Percentiles rank a stretch among this genome's conserved stretches.
Conservation (phyloP, 2,113 vertebrate genomes). For the Ameiurus melas region DNA sequence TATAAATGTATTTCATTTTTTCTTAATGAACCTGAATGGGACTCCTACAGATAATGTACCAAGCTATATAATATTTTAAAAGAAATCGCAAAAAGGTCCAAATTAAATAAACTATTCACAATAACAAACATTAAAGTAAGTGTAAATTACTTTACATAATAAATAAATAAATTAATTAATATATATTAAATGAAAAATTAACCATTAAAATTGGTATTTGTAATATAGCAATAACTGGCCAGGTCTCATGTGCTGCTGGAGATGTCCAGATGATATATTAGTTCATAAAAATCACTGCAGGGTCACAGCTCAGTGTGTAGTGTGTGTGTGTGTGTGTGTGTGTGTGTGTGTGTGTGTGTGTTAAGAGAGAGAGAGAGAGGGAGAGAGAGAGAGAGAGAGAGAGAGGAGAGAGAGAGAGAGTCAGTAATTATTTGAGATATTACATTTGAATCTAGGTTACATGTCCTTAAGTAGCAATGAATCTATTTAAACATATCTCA, state of each 20-base stretch:
- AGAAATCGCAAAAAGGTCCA: neutral
- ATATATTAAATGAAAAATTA: neutral
- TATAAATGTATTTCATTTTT: neutral
- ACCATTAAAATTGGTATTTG: neutral
- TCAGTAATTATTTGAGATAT: slow-evolving; percentile 18
- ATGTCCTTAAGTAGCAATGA: neutral
- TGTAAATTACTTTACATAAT: neutral
- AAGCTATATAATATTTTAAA: neutral
- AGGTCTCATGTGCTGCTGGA: slow-evolving; percentile 58
- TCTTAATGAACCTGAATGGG: neutral
- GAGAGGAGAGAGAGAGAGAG: slow-evolving; percentile 17
- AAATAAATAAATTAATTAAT: too few relatives aligned
- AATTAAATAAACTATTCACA: neutral
- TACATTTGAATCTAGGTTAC: neutral
- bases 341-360: too few relatives aligned
- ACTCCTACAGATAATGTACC: neutral
- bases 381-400: neutral
- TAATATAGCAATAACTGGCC: slow-evolving; percentile 25
- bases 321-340: slow-evolving; percentile 24
- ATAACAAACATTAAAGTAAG: neutral
- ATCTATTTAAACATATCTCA: neutral
- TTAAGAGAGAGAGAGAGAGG: neutral
- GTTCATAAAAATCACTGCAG: slow-evolving; percentile 74
- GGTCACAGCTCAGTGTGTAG: slow-evolving; percentile 43
- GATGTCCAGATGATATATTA: slow-evolving; percentile 71